These are phyloP conservation scores for Perca schrenkii DNA, from an alignment of 2,113 vertebrate species.

Conservation along the genomic window DNA sequence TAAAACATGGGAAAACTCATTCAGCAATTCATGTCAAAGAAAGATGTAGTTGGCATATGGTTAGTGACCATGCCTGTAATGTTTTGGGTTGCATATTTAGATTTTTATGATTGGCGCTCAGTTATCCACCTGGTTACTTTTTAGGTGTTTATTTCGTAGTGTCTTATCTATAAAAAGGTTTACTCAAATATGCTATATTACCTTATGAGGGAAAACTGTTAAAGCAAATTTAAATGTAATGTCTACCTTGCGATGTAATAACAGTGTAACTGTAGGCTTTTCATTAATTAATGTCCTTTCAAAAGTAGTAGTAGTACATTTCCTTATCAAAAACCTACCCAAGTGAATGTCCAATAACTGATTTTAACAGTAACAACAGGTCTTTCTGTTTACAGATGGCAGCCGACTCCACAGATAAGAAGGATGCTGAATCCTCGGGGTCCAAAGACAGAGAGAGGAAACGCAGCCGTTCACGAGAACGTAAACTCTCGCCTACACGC, in stretches of 20 bases:
- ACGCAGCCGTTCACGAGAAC: conserved; percentile 90
- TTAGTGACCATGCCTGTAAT: not conserved
- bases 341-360: not conserved
- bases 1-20: not conserved
- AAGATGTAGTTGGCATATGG: not conserved
- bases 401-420: conserved; percentile 91
- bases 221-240: not conserved
- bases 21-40: not conserved
- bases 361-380: not conserved
- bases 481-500: conserved; percentile 87
- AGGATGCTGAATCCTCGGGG: conserved; percentile 88
- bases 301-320: not conserved
- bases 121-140: not conserved
- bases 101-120: not conserved
- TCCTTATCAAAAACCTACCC: not conserved
- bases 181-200: not conserved
- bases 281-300: no score
- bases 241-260: not conserved
- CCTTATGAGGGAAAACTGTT: not conserved
- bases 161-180: not conserved
- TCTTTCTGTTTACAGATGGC: conserved; percentile 88
- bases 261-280: not conserved
- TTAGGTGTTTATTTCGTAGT: no score
- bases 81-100: not conserved
- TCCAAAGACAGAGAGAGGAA: conserved; percentile 91